A percentile compares a stretch with the other conserved stretches of the same genome.
Evolutionary conservation across 2,888 invertebrate genomes (phyloP).

Genomic region (Prenolepis imparis): DNA sequence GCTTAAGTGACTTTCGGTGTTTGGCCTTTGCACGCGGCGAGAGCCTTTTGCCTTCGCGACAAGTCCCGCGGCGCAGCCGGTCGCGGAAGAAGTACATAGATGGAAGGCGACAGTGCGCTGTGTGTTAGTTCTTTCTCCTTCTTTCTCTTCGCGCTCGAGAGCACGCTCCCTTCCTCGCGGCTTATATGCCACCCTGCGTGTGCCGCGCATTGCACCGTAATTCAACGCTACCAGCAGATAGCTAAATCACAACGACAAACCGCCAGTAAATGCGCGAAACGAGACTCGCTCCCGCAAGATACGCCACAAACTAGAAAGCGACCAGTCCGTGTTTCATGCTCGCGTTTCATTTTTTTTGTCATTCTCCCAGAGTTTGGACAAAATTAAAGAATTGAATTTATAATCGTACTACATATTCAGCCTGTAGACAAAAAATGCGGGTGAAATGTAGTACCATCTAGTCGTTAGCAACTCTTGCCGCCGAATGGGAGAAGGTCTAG

Average conservation of each 20-base stretch:
- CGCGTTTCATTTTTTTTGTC: conserved; percentile 20
- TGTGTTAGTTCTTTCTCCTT: conserved; percentile 57
- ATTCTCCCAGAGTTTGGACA: conserved; percentile 10
- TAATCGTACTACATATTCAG: neutral
- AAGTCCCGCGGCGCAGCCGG: conserved; percentile 69
- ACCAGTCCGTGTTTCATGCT: neutral
- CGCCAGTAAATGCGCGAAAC: conserved; percentile 77
- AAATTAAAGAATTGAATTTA: conserved; percentile 16
- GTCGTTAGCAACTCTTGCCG: neutral
- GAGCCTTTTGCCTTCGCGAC: conserved; percentile 79
- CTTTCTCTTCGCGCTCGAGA: neutral
- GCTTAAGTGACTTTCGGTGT: conserved; percentile 86
- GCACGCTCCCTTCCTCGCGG: neutral
- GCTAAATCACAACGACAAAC: conserved; percentile 80
- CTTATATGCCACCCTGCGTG: conserved; percentile 38
- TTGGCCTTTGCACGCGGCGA: conserved; percentile 78
- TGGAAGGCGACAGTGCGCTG: conserved; percentile 57
- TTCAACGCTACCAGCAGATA: conserved; percentile 69
- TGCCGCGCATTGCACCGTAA: conserved; percentile 47
- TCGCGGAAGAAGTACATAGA: conserved; percentile 64
- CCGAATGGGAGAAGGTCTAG: neutral
- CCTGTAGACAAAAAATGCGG: neutral
- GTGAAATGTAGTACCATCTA: conserved; percentile 18
- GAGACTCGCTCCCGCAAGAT: conserved; percentile 56
- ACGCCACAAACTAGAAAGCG: conserved; percentile 39